Conservation (phyloP, 2,113 vertebrate species). For the Rhizomys pruinosus region DNA sequence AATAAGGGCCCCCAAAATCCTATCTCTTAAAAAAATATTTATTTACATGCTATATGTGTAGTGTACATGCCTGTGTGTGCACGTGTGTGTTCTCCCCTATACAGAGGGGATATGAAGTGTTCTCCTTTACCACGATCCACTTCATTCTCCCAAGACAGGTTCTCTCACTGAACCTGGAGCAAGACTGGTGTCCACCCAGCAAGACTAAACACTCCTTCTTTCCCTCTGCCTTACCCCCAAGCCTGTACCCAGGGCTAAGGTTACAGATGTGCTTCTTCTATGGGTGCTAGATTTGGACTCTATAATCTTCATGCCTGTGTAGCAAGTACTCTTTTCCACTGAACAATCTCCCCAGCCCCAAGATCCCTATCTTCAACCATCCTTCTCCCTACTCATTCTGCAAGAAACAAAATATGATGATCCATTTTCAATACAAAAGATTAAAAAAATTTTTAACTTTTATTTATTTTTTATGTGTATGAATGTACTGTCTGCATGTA, state of each 20-base stretch:
- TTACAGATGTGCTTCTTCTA: background rate
- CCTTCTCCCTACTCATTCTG: background rate
- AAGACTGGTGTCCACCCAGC: background rate
- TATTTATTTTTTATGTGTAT: no score
- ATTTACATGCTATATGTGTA: background rate
- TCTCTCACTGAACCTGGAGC: background rate
- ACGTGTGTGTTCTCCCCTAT: background rate
- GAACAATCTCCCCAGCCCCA: background rate
- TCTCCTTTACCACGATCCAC: no score
- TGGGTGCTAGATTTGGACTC: background rate
- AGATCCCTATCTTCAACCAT: background rate
- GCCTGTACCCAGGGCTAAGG: background rate
- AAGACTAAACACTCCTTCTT: no score
- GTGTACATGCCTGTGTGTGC: no score
- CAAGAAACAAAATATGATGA: background rate
- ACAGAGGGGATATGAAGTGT: no score
- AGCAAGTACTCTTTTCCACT: background rate
- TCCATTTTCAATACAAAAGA: background rate
- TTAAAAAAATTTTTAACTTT: no score
- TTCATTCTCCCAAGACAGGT: background rate
- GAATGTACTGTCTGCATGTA: no score
- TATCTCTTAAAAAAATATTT: background rate
- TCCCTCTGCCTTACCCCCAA: no score
- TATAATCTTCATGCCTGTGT: background rate
- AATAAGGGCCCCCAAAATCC: constrained; percentile 16